Conservation (phyloP, 2,888 invertebrate species). For the Nymphalis polychloros region DNA sequence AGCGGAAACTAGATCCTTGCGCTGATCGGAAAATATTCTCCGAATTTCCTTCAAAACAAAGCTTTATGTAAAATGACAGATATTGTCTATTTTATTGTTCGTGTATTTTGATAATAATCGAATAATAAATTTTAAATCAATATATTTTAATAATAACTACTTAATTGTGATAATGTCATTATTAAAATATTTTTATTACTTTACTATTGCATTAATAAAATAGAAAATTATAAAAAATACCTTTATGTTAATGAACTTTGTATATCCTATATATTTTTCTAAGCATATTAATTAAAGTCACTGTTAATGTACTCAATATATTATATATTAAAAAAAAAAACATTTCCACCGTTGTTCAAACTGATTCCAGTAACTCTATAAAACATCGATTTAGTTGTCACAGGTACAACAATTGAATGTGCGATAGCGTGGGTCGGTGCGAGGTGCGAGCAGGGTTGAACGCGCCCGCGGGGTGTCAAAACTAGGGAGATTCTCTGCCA, state of each 20-base stretch:
- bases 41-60: slow-evolving; percentile 13
- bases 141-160: too few relatives aligned
- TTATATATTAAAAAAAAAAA: slow-evolving; percentile 2
- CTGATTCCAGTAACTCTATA: slow-evolving; percentile 23
- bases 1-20: slow-evolving; percentile 72
- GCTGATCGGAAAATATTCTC: slow-evolving; percentile 55
- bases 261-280: not conserved
- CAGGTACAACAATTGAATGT: slow-evolving; percentile 33
- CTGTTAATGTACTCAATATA: not conserved
- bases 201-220: too few relatives aligned
- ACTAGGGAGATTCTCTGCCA: slow-evolving; percentile 50
- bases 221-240: too few relatives aligned
- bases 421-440: slow-evolving; percentile 31
- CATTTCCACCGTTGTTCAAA: slow-evolving; percentile 4
- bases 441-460: slow-evolving; percentile 32
- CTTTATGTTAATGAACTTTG: too few relatives aligned
- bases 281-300: not conserved
- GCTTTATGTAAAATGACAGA: slow-evolving; percentile 13
- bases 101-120: not conserved
- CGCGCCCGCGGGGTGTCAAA: slow-evolving; percentile 33
- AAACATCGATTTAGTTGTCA: slow-evolving; percentile 32
- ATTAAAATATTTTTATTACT: too few relatives aligned
- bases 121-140: too few relatives aligned
- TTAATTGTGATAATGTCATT: too few relatives aligned
- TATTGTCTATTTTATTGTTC: not conserved